Percentiles rank a stretch among this genome's conserved stretches.
Evolutionary conservation across 2,113 vertebrate genomes (phyloP).

Genomic region (Parotia lawesii): DNA sequence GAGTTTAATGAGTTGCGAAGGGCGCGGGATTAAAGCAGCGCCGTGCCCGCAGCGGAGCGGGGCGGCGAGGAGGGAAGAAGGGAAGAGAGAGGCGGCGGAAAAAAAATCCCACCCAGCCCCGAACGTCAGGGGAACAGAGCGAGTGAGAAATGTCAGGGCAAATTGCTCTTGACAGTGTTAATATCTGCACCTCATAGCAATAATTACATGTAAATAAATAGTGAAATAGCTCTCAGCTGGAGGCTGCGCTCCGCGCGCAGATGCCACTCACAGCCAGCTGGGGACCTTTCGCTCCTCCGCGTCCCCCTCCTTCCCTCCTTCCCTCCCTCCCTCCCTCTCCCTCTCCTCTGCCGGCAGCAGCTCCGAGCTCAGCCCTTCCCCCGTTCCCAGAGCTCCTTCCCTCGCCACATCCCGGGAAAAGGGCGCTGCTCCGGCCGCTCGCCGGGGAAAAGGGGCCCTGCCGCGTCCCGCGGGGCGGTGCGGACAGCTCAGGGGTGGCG

Average conservation of each 20-base stretch:
- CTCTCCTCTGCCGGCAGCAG: background rate
- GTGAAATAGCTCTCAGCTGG: conserved; percentile 99
- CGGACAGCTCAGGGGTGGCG: background rate
- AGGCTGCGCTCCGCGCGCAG: conserved; percentile 78
- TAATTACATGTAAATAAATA: conserved; percentile 99
- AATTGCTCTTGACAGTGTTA: conserved; percentile 99
- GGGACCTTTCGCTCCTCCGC: conserved; percentile 69
- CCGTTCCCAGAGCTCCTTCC: background rate
- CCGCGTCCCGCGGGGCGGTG: background rate
- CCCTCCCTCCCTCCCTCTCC: background rate
- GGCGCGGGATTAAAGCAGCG: conserved; percentile 38
- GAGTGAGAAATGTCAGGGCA: conserved; percentile 99
- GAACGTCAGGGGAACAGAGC: conserved; percentile 82
- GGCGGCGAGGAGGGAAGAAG: background rate
- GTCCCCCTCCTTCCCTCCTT: background rate
- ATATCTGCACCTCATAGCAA: conserved; percentile 98
- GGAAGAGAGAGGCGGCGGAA: background rate
- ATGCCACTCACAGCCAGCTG: conserved; percentile 85
- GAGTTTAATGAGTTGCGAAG: conserved; percentile 83
- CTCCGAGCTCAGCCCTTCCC: background rate
- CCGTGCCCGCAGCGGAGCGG: background rate
- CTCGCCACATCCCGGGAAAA: background rate
- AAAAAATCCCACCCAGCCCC: conserved; percentile 61
- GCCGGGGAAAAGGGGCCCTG: background rate
- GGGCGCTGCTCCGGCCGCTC: background rate